These are phyloP conservation scores for Nymphicus hollandicus DNA, from an alignment of 2,113 vertebrate genomes.

Conservation along the genomic window DNA sequence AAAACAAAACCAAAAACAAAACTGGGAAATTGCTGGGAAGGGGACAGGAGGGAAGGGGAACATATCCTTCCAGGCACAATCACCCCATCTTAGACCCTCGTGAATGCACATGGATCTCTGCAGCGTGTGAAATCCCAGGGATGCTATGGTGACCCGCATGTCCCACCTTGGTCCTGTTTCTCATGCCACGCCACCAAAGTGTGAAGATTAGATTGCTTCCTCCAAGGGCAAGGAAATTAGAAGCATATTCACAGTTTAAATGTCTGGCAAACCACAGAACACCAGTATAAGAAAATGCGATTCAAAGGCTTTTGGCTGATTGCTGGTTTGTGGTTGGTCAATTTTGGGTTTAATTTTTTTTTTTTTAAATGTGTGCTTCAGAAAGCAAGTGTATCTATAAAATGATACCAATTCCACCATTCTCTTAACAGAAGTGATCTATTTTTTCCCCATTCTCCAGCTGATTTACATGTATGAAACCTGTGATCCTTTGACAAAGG, in stretches of 20 bases:
- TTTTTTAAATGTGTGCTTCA: neutral
- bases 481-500: neutral
- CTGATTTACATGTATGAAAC: neutral
- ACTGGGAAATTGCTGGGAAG: neutral
- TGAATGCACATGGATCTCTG: conserved; percentile 10
- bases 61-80: conserved; percentile 27
- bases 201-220: neutral
- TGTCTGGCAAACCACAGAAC: conserved; percentile 1
- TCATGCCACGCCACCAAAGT: conserved; percentile 49
- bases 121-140: neutral
- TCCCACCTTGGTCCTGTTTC: neutral
- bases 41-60: neutral
- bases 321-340: neutral
- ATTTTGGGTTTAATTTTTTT: neutral
- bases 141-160: neutral
- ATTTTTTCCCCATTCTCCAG: neutral
- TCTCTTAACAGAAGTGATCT: neutral
- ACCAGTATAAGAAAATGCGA: neutral
- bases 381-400: neutral
- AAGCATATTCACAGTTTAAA: neutral
- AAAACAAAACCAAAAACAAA: neutral
- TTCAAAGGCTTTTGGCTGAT: neutral
- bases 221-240: neutral
- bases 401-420: neutral
- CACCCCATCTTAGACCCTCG: conserved; percentile 44